Evolutionary conservation across 2,113 vertebrate species (phyloP).

Genomic region (Phylloscopus whistleri): DNA sequence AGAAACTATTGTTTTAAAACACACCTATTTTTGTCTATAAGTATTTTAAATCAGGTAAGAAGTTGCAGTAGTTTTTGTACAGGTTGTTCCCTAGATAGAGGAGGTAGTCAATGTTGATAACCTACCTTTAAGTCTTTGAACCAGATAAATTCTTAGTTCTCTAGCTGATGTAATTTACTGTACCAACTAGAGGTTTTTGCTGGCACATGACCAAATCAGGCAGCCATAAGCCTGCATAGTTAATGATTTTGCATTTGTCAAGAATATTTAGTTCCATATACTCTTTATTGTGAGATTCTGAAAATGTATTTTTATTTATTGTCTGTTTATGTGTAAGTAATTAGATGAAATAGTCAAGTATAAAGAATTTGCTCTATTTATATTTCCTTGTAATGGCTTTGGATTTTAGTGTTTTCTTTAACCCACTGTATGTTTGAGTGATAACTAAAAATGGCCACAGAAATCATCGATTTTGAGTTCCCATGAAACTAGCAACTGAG

Average conservation of each 20-base stretch:
- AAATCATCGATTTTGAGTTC: background rate
- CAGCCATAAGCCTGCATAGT: background rate
- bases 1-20: background rate
- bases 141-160: background rate
- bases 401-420: background rate
- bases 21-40: background rate
- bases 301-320: background rate
- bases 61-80: background rate
- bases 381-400: background rate
- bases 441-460: background rate
- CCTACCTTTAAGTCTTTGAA: background rate
- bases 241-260: background rate
- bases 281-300: background rate
- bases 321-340: background rate
- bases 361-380: background rate
- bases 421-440: background rate
- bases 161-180: background rate
- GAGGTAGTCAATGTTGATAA: background rate
- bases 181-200: background rate
- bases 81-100: background rate
- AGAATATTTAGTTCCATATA: background rate
- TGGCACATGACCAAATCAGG: background rate
- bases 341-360: background rate
- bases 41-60: background rate
- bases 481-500: background rate